Evolutionary conservation across 2,888 invertebrate species (phyloP).

Genomic region (Esperia sulphurella): DNA sequence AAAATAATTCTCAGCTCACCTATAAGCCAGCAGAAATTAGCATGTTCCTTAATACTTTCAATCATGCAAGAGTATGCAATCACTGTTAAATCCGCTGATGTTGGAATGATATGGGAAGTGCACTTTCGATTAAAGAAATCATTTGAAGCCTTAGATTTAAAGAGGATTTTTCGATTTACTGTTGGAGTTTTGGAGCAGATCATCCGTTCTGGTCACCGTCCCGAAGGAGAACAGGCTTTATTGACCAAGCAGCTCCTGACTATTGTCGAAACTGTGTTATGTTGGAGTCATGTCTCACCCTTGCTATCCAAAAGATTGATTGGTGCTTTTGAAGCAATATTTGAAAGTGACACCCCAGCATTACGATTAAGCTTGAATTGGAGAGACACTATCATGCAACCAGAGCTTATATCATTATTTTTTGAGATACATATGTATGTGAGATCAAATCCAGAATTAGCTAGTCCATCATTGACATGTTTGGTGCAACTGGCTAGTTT

Average conservation of each 20-base stretch:
- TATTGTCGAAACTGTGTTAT: slow-evolving; percentile 87
- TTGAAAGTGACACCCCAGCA: slow-evolving; percentile 82
- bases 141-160: slow-evolving; percentile 90
- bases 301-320: slow-evolving; percentile 84
- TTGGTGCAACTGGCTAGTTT: slow-evolving; percentile 85
- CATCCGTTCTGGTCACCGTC: slow-evolving; percentile 62
- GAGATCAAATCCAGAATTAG: slow-evolving; percentile 84
- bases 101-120: slow-evolving; percentile 92
- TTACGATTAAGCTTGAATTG: slow-evolving; percentile 84
- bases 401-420: slow-evolving; percentile 86
- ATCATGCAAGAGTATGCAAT: slow-evolving; percentile 94
- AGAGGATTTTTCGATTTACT: slow-evolving; percentile 84
- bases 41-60: slow-evolving; percentile 89
- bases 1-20: slow-evolving; percentile 89
- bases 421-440: slow-evolving; percentile 92
- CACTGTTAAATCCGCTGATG: slow-evolving; percentile 90
- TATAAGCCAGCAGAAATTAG: slow-evolving; percentile 87
- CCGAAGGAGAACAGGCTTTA: slow-evolving; percentile 71
- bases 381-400: slow-evolving; percentile 87
- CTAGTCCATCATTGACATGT: slow-evolving; percentile 89
- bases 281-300: slow-evolving; percentile 89
- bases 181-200: slow-evolving; percentile 67
- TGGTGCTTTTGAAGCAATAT: slow-evolving; percentile 84
- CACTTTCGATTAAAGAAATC: slow-evolving; percentile 91
- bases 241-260: slow-evolving; percentile 85